Base-by-base conservation (phyloP, 64 coral and sea anemone genomes). In the Stichodactyla helianthus region DNA sequence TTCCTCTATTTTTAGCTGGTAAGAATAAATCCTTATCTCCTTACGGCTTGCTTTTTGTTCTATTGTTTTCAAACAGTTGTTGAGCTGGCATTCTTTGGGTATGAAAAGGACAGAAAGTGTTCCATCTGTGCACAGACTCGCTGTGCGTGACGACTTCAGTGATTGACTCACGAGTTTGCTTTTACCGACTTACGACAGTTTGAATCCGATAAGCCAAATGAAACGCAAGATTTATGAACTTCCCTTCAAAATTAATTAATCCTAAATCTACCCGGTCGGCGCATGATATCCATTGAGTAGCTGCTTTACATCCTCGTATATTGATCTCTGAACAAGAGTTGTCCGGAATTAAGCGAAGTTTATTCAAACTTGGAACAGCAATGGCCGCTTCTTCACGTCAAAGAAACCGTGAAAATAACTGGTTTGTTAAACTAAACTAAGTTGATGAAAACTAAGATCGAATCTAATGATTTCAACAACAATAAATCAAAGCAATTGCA, bases 341-440 rank as follows among this genome's bases (percentile, higher is more conserved):
- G 11, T 10, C 68, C 68, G 68, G 25, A 74, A 27, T n/a, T 23
- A 74, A 74, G 25, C 22, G 25, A 74, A 28, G 68, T 10, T 74
- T 19, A 68, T 68, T 68, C 63, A 68, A 68, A 68, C 63, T 68
- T 68, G 63, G 63, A 20, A 74, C 68, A 31, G 68, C 68, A 74
- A 74, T 74, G 68, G 22, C 68, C 26, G 25, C 26, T 74, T 31
- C 23, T 74, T 74, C 6, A 65, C 8, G 15, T 25, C 65, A n/a
- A 23, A 70, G 22, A 70, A 20, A 70, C 22, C 0, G 25, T 44
- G 35, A 44, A 44, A 44, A 44, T 44, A 3, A 44, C 35, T 44
- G 35, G 35, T 44, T 44, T 44, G 35, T 44, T 44, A 74, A 74
- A 27, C n/a, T 13, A 74, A 14, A 31, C 23, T 74, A 35, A 44